Percentiles rank a stretch among this genome's conserved stretches.
Evolutionary conservation across 2,113 vertebrate species (phyloP).

Genomic region (Aegotheles bennettii): DNA sequence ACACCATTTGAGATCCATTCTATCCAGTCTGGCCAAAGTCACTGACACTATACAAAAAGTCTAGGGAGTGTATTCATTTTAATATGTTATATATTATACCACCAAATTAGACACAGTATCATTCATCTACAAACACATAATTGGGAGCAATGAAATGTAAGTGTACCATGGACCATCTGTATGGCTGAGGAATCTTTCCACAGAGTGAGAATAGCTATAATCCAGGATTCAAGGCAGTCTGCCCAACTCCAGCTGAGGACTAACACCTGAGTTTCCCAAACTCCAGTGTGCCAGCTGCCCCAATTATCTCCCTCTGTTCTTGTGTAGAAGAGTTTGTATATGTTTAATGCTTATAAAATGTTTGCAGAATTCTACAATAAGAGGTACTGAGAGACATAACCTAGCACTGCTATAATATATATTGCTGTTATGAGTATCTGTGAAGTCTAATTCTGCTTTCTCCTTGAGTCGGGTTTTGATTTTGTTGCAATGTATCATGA

Average conservation of each 20-base stretch:
- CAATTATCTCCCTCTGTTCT: neutral
- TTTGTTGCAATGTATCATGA: neutral
- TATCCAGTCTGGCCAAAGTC: constrained; percentile 6
- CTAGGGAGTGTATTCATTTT: constrained; percentile 8
- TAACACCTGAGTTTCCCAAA: neutral
- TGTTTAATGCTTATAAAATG: neutral
- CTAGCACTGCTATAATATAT: neutral
- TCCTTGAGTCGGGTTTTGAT: neutral
- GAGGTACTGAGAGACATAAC: neutral
- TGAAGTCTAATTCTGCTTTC: neutral
- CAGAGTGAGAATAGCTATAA: neutral
- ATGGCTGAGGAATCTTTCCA: neutral
- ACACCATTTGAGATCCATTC: constrained; percentile 32
- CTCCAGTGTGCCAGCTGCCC: neutral
- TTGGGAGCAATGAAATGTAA: neutral
- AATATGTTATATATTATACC: constrained; percentile 10
- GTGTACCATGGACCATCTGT: neutral
- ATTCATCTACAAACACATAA: constrained; percentile 19
- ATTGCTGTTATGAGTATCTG: neutral
- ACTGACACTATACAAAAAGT: constrained; percentile 1
- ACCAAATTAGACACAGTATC: constrained; percentile 34
- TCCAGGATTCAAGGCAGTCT: neutral
- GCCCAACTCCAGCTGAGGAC: fast-evolving
- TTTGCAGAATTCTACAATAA: neutral
- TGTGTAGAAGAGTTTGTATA: neutral